phyloP scores from a whole-genome alignment of 2,888 invertebrate genomes.

The Gibbula magus region DNA sequence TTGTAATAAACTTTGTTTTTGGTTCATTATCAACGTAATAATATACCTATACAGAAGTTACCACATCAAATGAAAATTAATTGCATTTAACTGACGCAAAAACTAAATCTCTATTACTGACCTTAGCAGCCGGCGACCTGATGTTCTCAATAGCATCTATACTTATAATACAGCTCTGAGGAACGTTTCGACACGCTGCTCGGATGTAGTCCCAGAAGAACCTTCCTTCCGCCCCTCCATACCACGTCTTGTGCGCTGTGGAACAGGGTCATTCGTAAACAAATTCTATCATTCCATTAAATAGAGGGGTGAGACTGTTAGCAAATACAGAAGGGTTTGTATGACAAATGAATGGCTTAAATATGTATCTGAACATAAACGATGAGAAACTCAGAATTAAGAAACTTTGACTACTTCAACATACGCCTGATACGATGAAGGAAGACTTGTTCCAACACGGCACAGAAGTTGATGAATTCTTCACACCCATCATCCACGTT shows the following conservation, averaged over 20 bases:
- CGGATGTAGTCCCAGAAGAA: conserved; percentile 62
- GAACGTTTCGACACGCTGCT: conserved; percentile 50
- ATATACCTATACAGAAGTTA: too few species aligned
- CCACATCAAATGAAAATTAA: too few species aligned
- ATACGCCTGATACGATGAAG: conserved; percentile 59
- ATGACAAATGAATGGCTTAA: too few species aligned
- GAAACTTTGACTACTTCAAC: conserved; percentile 1
- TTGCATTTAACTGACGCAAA: too few species aligned
- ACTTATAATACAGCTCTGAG: conserved; percentile 58
- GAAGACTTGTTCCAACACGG: conserved; percentile 64
- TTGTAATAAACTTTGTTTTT: too few species aligned
- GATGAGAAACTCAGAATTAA: too few species aligned
- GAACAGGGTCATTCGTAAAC: neutral
- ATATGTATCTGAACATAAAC: too few species aligned
- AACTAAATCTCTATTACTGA: conserved; percentile 24
- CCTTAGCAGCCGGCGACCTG: conserved; percentile 60
- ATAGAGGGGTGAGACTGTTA: too few species aligned
- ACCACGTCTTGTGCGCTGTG: conserved; percentile 59
- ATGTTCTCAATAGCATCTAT: conserved; percentile 60
- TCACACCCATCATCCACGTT: conserved; percentile 61
- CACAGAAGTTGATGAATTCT: conserved; percentile 65
- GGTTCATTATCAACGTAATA: too few species aligned
- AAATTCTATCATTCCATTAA: too few species aligned
- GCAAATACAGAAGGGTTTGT: too few species aligned
- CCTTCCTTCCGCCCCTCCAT: conserved; percentile 49